Conservation (phyloP, 2,113 vertebrate genomes). For the Gasterosteus aculeatus region DNA sequence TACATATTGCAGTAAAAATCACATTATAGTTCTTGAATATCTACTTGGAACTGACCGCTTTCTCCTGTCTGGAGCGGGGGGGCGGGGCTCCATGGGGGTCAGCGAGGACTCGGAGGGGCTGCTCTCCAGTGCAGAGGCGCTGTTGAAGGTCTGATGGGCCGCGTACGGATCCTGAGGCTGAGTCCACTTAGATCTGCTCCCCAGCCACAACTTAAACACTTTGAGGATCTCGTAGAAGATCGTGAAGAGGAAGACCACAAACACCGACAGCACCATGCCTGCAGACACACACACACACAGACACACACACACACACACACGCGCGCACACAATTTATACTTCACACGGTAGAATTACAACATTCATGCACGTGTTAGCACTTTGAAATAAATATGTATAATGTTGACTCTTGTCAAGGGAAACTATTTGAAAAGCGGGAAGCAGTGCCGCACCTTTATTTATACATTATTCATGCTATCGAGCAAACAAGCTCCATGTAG, state of each 20-base stretch:
- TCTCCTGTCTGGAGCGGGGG: background rate
- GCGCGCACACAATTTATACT: background rate
- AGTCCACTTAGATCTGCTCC: constrained; percentile 31
- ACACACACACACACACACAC: background rate
- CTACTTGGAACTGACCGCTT: constrained; percentile 56
- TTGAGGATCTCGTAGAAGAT: constrained; percentile 90
- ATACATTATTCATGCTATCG: no score
- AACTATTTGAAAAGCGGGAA: background rate
- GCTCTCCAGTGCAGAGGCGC: constrained; percentile 48
- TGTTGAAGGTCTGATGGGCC: constrained; percentile 11
- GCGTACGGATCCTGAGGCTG: constrained; percentile 5
- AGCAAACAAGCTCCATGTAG: background rate
- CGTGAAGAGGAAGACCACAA: constrained; percentile 87
- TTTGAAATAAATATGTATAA: background rate
- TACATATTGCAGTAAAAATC: background rate
- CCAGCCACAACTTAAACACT: constrained; percentile 85
- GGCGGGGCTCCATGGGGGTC: constrained; percentile 20
- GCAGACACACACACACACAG: constrained; percentile 15
- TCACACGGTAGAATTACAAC: background rate
- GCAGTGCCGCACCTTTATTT: background rate
- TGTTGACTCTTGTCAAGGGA: no score
- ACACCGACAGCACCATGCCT: constrained; percentile 90
- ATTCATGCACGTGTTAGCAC: background rate
- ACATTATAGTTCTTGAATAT: background rate
- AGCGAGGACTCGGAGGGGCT: constrained; percentile 71